Evolutionary conservation across 92 coral and sea anemone species (phyloP), one percentile per base, ranked within the genome.

Genomic region (Ricordea florida): DNA sequence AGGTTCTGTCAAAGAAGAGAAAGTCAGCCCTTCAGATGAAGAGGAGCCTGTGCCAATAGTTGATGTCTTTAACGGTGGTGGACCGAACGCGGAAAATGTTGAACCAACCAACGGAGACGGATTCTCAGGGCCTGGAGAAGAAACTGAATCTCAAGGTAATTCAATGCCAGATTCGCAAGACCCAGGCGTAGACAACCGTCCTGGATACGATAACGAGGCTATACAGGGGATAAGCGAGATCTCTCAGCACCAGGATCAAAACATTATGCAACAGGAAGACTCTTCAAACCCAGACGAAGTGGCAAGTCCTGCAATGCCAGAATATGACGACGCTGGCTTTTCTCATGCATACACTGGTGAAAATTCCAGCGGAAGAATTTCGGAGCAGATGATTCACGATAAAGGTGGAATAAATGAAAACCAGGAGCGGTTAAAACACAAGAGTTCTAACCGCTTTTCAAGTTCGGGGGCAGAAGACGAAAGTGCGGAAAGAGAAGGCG

Each of bases 221-320:
- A 53, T 70, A 10, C 77, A 70, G 41, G 77, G 77, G n/a, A 25
- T 70, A 26, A 70, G 65, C 33, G 77, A 70, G 3, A 28, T 70
- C 38, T 55, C 77, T 10, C 77, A 70, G 20, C 26, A 48, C 38
- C 29, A n/a, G 31, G 77, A 70, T 40, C 52, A 55, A 15, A 55
- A 10, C 13, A 10, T 70, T 20, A 2, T 53, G 16, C 66, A 53
- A 29, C 66, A 70, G 30, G 21, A 21, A 6, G 42, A 70, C 24
- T 40, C 65, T 16, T 26, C 10, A 15, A 15, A 31, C 59, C 74
- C 23, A n/a, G n/a, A n/a, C n/a, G n/a, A n/a, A n/a, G n/a, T n/a
- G 65, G 65, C 15, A 36, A 40, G 52, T 13, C 47, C 66, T 3
- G 40, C n/a, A n/a, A n/a, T n/a, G n/a, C n/a, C n/a, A n/a, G 65